Evolutionary conservation across 2,113 vertebrate genomes (phyloP).

Genomic region (Embiotoca jacksoni): DNA sequence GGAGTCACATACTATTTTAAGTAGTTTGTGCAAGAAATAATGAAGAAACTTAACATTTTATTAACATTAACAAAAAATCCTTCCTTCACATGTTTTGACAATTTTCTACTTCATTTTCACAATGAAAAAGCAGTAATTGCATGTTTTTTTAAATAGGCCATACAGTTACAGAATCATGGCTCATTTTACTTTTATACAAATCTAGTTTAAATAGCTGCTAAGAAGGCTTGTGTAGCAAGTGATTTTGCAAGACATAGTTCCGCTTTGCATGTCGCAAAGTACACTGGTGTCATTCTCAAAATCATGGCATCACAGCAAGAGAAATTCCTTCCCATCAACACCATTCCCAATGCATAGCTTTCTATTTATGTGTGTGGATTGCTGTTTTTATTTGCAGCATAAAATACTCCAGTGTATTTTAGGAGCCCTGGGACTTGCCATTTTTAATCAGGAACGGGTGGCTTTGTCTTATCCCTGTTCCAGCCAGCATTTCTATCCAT

Average conservation of each 20-base stretch:
- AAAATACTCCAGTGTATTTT: slow-evolving; percentile 52
- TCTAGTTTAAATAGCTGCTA: slow-evolving; percentile 29
- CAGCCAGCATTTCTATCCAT: slow-evolving; percentile 62
- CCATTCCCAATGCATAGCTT: slow-evolving; percentile 26
- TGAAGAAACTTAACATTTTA: background rate
- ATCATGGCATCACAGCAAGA: slow-evolving; percentile 33
- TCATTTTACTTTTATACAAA: slow-evolving; percentile 34
- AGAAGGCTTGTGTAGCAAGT: slow-evolving; percentile 9
- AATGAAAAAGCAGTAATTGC: background rate
- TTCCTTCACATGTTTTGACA: background rate
- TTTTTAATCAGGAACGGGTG: slow-evolving; percentile 73
- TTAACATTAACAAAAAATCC: background rate
- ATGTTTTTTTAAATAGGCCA: slow-evolving; percentile 6
- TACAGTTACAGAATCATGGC: slow-evolving; percentile 27
- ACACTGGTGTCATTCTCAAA: slow-evolving; percentile 29
- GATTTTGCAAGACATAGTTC: slow-evolving; percentile 17
- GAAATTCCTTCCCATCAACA: slow-evolving; percentile 22
- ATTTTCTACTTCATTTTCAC: background rate
- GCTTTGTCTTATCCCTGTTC: slow-evolving; percentile 77
- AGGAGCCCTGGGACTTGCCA: slow-evolving; percentile 66
- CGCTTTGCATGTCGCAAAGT: slow-evolving; percentile 31
- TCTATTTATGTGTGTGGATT: slow-evolving; percentile 15
- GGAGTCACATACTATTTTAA: background rate
- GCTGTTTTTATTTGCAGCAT: slow-evolving; percentile 61
- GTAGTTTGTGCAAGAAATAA: background rate